phyloP scores from a whole-genome alignment of 2,113 vertebrate species.

The Uropsilus gracilis region DNA sequence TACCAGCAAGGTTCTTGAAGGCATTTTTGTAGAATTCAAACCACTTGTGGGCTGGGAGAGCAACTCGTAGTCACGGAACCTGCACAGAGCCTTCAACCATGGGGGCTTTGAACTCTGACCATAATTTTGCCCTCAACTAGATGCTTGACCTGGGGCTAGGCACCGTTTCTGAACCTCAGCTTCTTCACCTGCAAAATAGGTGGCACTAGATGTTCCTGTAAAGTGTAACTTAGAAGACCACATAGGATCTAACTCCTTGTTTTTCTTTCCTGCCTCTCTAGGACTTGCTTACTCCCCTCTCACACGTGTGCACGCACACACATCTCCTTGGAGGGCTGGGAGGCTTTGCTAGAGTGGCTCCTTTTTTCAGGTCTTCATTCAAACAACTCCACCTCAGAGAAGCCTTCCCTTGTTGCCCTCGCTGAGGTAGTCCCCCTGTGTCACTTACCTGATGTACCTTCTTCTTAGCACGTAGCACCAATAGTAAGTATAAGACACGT shows the following conservation, averaged over 20 bases:
- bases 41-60: background rate
- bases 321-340: background rate
- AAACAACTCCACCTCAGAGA: background rate
- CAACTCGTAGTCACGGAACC: background rate
- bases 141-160: background rate
- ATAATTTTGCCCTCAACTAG: background rate
- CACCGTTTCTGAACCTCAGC: background rate
- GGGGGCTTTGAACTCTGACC: background rate
- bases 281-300: background rate
- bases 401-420: background rate
- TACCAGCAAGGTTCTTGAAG: constrained; percentile 57
- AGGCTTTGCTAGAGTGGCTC: background rate
- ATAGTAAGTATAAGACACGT: background rate
- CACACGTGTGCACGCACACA: background rate
- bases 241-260: background rate
- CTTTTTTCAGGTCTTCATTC: background rate
- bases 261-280: background rate
- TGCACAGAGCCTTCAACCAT: background rate
- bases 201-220: background rate
- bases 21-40: constrained; percentile 46
- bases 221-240: constrained; percentile 6
- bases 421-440: background rate
- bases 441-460: background rate
- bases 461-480: background rate
- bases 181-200: constrained; percentile 36